phyloP scores from a whole-genome alignment of 2,797 vertebrate genomes.

The Enteromius thamalakanensis region DNA sequence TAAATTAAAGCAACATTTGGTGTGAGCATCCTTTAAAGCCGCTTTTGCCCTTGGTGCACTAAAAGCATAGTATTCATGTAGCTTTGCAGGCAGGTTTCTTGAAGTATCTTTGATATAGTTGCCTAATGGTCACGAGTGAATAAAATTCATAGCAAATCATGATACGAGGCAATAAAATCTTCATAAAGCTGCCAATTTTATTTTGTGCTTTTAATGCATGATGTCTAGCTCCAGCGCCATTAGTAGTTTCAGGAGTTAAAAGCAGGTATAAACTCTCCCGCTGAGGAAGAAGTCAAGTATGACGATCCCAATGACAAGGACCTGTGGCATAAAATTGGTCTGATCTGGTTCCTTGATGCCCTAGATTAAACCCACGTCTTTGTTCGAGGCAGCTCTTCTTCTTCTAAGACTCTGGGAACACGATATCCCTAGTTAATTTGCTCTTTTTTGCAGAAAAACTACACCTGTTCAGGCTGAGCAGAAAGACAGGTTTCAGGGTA shows the following conservation, averaged over 20 bases:
- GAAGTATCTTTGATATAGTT: too few species aligned
- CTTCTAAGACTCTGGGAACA: slow-evolving; percentile 50
- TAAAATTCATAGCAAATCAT: background rate
- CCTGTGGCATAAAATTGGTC: slow-evolving; percentile 38
- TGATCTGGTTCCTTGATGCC: slow-evolving; percentile 52
- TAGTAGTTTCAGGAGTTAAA: slow-evolving; percentile 5
- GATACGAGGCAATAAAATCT: background rate
- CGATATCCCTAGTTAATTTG: slow-evolving; percentile 58
- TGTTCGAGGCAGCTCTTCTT: slow-evolving; percentile 52
- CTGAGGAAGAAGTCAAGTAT: slow-evolving; percentile 22
- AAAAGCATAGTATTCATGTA: too few species aligned
- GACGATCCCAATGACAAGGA: background rate
- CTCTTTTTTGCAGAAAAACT: slow-evolving; percentile 54
- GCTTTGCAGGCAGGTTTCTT: too few species aligned
- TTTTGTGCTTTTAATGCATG: background rate
- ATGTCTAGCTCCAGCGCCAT: background rate
- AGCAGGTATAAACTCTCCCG: background rate
- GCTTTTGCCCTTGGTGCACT: too few species aligned
- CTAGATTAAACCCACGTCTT: slow-evolving; percentile 51
- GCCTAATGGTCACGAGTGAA: background rate
- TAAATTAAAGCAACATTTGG: too few species aligned
- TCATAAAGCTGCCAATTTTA: background rate
- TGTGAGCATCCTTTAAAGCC: too few species aligned
- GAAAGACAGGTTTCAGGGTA: slow-evolving; percentile 67
- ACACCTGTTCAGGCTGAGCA: slow-evolving; percentile 50